A percentile compares a stretch with the other conserved stretches of the same genome.
Evolutionary conservation across 2,113 vertebrate genomes (phyloP).

Genomic region (Festucalex cinctus): DNA sequence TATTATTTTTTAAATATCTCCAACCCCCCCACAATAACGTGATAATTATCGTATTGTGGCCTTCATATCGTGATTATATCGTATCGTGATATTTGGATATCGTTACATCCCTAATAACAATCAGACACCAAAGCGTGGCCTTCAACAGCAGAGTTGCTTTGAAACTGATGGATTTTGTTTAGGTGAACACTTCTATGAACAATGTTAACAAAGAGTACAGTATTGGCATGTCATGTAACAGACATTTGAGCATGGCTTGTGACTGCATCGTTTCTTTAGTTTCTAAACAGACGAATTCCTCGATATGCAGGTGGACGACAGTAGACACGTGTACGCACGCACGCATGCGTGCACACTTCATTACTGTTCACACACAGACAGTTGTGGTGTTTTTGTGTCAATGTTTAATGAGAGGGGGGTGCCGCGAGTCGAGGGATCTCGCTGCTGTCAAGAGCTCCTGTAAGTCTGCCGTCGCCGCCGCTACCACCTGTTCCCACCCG

Average conservation of each 20-base stretch:
- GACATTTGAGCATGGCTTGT: neutral
- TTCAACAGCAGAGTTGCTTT: too few relatives aligned
- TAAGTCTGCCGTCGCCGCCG: conserved; percentile 59
- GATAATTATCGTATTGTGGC: too few relatives aligned
- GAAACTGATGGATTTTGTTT: too few relatives aligned
- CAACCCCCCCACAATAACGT: too few relatives aligned
- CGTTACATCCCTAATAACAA: too few relatives aligned
- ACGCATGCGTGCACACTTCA: conserved; percentile 46
- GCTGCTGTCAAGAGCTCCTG: conserved; percentile 72
- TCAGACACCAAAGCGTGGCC: too few relatives aligned
- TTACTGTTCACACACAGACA: conserved; percentile 71
- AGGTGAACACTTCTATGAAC: too few relatives aligned
- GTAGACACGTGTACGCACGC: conserved; percentile 44
- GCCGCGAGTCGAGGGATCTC: conserved; percentile 70
- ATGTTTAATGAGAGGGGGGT: conserved; percentile 71
- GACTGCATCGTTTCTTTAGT: neutral
- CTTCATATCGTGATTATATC: too few relatives aligned
- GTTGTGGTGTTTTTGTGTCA: conserved; percentile 75
- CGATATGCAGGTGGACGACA: conserved; percentile 41
- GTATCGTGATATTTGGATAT: too few relatives aligned
- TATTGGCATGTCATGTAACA: too few relatives aligned
- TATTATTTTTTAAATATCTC: too few relatives aligned
- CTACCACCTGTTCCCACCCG: conserved; percentile 69
- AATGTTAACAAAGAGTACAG: too few relatives aligned
- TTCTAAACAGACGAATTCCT: neutral